Percentiles rank a stretch among this genome's conserved stretches.
Evolutionary conservation across 1,140 invertebrate species (phyloP).

Genomic region (Akabosia matsudoensis): DNA sequence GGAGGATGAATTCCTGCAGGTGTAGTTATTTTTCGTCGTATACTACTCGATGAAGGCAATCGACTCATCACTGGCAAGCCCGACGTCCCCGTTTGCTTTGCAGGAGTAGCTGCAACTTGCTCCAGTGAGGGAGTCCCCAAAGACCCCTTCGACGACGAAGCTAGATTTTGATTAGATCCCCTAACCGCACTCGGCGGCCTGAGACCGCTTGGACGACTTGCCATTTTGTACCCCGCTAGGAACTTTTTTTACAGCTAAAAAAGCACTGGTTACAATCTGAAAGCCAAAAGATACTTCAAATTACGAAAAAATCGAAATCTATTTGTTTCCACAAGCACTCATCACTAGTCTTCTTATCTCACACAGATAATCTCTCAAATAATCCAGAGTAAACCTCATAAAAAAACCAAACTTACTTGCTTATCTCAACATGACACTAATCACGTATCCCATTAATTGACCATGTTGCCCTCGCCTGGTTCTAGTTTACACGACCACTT

Average conservation of each 20-base stretch:
- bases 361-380: no score
- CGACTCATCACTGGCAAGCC: background rate
- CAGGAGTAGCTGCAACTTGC: background rate
- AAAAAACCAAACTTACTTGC: no score
- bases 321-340: no score
- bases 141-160: background rate
- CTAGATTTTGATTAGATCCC: background rate
- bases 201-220: background rate
- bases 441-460: no score
- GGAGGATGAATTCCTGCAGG: background rate
- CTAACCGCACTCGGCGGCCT: background rate
- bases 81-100: background rate
- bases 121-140: background rate
- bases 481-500: no score
- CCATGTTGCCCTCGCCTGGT: no score
- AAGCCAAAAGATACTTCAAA: no score
- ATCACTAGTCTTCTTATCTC: no score
- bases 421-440: no score
- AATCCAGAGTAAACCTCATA: no score
- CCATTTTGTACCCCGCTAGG: background rate
- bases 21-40: conserved; percentile 2
- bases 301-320: no score
- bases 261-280: no score
- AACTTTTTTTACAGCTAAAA: background rate
- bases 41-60: conserved; percentile 1